Percentiles rank a stretch among this genome's conserved stretches.
Evolutionary conservation across 64 coral and sea anemone genomes (phyloP).

Genomic region (Montipora cactus): DNA sequence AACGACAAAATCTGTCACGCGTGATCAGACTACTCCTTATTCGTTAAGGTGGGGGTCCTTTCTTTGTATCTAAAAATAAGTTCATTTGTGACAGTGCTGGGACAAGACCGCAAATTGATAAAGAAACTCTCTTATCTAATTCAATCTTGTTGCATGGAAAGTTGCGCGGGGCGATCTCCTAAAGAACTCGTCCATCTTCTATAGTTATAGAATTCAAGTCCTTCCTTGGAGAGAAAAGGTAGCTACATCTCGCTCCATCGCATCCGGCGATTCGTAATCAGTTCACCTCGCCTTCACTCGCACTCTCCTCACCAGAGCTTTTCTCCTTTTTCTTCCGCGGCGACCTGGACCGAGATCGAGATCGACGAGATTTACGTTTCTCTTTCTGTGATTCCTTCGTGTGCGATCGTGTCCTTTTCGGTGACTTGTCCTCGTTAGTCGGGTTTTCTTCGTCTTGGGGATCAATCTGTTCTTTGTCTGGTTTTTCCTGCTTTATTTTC

Average conservation of each 20-base stretch:
- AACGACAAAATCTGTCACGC: no score
- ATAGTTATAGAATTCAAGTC: not conserved
- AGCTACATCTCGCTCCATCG: not conserved
- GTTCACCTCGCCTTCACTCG: constrained; percentile 79
- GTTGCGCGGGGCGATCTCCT: no score
- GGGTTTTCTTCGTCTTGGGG: constrained; percentile 67
- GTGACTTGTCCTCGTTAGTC: constrained; percentile 68
- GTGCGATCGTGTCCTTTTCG: constrained; percentile 76
- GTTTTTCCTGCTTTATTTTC: constrained; percentile 71
- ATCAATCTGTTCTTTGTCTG: constrained; percentile 89
- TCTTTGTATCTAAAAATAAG: no score
- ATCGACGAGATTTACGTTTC: constrained; percentile 74
- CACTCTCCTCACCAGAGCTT: constrained; percentile 75
- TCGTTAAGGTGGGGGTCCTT: no score
- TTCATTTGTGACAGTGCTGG: no score
- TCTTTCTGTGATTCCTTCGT: constrained; percentile 79
- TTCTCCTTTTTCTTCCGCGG: constrained; percentile 71
- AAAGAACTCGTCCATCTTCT: not conserved
- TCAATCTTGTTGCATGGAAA: no score
- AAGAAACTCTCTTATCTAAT: no score
- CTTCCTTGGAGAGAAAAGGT: not conserved
- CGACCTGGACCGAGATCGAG: constrained; percentile 84
- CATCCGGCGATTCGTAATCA: not conserved
- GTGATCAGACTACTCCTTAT: no score
- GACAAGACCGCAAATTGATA: no score